Conservation (phyloP, 2,888 invertebrate genomes). For the Didymodactylos carnosus region DNA sequence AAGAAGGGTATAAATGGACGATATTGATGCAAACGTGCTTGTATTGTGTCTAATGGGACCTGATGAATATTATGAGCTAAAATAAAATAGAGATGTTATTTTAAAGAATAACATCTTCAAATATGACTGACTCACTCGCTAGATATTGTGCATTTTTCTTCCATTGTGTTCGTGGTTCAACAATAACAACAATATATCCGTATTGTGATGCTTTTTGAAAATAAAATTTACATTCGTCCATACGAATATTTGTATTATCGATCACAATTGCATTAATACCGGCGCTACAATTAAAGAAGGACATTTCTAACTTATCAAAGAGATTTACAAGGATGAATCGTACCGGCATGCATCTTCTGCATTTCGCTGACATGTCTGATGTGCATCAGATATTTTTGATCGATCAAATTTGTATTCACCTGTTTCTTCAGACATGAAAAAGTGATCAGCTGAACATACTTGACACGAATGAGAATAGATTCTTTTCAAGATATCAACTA, state of each 20-base stretch:
- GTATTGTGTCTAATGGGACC: background rate
- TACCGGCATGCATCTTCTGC: background rate
- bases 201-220: constrained; percentile 21
- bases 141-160: constrained; percentile 22
- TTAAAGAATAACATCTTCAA: background rate
- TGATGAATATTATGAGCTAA: constrained; percentile 7
- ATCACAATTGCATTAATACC: constrained; percentile 21
- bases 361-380: background rate
- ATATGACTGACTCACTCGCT: constrained; percentile 10
- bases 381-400: background rate
- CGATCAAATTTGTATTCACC: background rate
- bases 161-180: constrained; percentile 31
- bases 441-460: background rate
- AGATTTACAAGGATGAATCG: background rate
- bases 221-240: constrained; percentile 29
- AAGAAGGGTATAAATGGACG: constrained; percentile 17
- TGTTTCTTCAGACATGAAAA: background rate
- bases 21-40: constrained; percentile 4
- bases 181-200: constrained; percentile 25
- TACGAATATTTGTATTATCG: constrained; percentile 31
- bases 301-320: background rate
- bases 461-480: background rate
- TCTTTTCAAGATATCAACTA: background rate
- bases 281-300: background rate
- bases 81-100: background rate